Conservation (phyloP, 1,140 invertebrate species). For the Heliothis subflexa region DNA sequence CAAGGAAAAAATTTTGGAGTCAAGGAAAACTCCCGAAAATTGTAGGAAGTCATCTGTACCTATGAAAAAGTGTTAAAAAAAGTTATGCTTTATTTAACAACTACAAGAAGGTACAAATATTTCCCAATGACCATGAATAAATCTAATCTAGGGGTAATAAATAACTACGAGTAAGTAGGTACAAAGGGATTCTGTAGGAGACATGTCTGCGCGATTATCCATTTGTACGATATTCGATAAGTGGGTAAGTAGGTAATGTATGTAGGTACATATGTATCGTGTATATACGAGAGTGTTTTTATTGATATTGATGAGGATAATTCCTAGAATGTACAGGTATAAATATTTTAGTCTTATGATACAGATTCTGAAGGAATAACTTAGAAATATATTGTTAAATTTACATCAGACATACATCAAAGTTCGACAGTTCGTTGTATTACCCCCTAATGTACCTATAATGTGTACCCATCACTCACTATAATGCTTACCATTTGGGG, state of each 20-base stretch:
- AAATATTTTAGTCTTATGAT: too few species aligned
- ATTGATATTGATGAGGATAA: too few species aligned
- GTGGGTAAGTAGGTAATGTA: too few species aligned
- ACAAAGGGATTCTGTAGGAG: slow-evolving; percentile 22
- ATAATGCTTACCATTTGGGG: slow-evolving; percentile 27
- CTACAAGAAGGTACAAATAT: too few species aligned
- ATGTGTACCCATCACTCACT: slow-evolving; percentile 15
- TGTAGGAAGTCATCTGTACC: too few species aligned
- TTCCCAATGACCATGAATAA: background rate
- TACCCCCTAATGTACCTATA: slow-evolving; percentile 4
- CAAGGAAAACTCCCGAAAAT: too few species aligned
- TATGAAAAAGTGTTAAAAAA: too few species aligned
- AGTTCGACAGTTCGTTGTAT: background rate
- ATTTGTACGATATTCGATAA: background rate
- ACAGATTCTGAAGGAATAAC: background rate
- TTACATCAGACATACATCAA: background rate
- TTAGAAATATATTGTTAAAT: background rate
- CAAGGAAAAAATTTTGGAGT: too few species aligned
- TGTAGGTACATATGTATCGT: background rate
- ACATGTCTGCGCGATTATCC: slow-evolving; percentile 20
- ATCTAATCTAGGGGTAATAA: slow-evolving; percentile 34
- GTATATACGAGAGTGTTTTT: background rate
- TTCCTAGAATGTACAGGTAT: too few species aligned
- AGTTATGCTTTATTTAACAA: too few species aligned
- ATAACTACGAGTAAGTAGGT: slow-evolving; percentile 40